A percentile compares a stretch with the other conserved stretches of the same genome.
phyloP scores from a whole-genome alignment of 2,113 vertebrate genomes.

The Penelope pileata region DNA sequence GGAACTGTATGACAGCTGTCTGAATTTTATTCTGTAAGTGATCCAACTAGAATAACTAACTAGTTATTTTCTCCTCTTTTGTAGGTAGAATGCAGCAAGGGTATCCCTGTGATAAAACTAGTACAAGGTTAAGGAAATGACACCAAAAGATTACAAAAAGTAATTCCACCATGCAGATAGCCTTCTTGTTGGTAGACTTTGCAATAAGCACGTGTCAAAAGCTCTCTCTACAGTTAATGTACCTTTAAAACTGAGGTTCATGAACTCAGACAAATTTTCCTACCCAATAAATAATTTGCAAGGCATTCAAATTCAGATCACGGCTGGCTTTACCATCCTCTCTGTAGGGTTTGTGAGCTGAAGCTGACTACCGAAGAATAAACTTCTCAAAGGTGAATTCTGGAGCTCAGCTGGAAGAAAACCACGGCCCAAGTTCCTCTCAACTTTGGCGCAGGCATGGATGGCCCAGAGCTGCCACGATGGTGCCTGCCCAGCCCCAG shows the following conservation, averaged over 20 bases:
- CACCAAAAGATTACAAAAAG: conserved; percentile 1
- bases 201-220: neutral
- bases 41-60: conserved; percentile 46
- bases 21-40: conserved; percentile 17
- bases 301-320: neutral
- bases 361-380: neutral
- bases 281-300: neutral
- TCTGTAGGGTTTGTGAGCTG: neutral
- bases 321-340: neutral
- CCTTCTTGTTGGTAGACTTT: neutral
- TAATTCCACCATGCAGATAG: neutral
- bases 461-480: neutral
- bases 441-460: accelerated
- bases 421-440: neutral
- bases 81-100: conserved; percentile 12
- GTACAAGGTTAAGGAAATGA: conserved; percentile 30
- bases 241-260: neutral
- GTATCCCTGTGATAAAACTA: conserved; percentile 25
- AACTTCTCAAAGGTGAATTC: neutral
- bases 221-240: neutral
- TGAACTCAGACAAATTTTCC: neutral
- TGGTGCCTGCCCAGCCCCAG: neutral
- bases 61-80: conserved; percentile 27
- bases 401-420: neutral
- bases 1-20: conserved; percentile 2